A percentile compares a stretch with the other conserved stretches of the same genome.
Evolutionary conservation across 2,797 vertebrate genomes (phyloP).

Genomic region (Trachurus trachurus): DNA sequence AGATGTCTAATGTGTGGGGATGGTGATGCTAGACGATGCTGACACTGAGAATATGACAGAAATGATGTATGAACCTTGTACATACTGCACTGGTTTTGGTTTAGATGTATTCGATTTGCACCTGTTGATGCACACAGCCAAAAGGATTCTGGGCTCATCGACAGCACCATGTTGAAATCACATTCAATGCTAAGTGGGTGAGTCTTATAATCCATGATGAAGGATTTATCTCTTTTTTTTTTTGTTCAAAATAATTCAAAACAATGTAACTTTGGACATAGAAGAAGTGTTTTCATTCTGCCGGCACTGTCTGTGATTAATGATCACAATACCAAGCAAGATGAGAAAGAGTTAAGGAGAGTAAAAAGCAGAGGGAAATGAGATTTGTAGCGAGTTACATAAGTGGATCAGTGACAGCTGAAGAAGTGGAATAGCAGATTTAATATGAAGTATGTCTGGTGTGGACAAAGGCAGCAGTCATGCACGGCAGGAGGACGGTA

Average conservation of each 20-base stretch:
- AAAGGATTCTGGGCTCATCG: slow-evolving; percentile 28
- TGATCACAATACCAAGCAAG: neutral
- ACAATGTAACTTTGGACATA: neutral
- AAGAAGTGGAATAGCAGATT: slow-evolving; percentile 71
- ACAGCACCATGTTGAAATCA: slow-evolving; percentile 49
- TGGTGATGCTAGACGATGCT: no score
- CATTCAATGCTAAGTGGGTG: slow-evolving; percentile 34
- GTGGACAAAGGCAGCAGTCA: slow-evolving; percentile 76
- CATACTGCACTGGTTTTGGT: neutral
- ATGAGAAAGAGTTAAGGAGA: neutral
- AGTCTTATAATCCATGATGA: slow-evolving; percentile 30
- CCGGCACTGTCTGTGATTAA: neutral
- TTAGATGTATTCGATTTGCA: neutral
- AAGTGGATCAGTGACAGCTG: slow-evolving; percentile 71
- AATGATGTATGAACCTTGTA: neutral
- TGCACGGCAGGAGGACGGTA: slow-evolving; percentile 61
- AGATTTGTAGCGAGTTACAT: slow-evolving; percentile 60
- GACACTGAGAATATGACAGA: neutral
- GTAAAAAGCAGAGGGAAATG: slow-evolving; percentile 33
- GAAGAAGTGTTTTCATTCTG: slow-evolving; percentile 1
- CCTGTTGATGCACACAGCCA: slow-evolving; percentile 15
- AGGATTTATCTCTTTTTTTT: slow-evolving; percentile 13
- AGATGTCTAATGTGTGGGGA: no score
- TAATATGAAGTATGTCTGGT: slow-evolving; percentile 75
- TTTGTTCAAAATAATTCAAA: neutral